phyloP scores from a whole-genome alignment of 2,797 vertebrate species.

The Hylomyscus alleni region DNA sequence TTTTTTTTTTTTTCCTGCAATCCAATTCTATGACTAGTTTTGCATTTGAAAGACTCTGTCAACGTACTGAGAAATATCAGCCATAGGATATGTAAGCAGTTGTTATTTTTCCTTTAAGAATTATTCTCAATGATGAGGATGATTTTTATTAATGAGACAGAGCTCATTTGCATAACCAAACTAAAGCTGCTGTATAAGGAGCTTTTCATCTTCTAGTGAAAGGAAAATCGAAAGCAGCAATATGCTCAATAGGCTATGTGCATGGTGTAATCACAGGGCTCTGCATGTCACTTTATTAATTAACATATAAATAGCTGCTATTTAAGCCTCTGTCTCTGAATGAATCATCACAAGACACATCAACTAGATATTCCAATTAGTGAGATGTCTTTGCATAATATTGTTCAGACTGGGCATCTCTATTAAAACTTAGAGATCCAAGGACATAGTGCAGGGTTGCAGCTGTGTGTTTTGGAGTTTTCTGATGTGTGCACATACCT shows the following conservation, averaged over 20 bases:
- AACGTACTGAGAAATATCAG: conserved; percentile 47
- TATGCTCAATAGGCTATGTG: conserved; percentile 40
- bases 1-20: not conserved
- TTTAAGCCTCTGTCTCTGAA: conserved; percentile 72
- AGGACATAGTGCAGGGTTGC: conserved; percentile 17
- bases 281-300: conserved; percentile 69
- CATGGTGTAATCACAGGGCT: conserved; percentile 65
- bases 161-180: conserved; percentile 69
- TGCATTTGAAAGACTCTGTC: conserved; percentile 9
- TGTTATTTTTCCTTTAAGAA: conserved; percentile 31
- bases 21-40: not conserved
- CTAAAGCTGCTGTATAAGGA: conserved; percentile 7
- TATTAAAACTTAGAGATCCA: conserved; percentile 37
- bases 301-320: conserved; percentile 77
- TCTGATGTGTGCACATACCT: not conserved
- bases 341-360: conserved; percentile 50
- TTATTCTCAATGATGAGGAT: conserved; percentile 55
- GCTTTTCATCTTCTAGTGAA: conserved; percentile 46
- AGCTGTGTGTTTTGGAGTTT: conserved; percentile 22
- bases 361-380: conserved; percentile 70
- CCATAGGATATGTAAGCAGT: not conserved
- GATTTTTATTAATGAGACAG: conserved; percentile 64
- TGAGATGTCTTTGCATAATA: conserved; percentile 46
- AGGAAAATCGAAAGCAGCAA: conserved; percentile 45
- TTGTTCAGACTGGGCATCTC: conserved; percentile 52